Evolutionary conservation across 2,113 vertebrate species (phyloP), one percentile per base, ranked within the genome.

Genomic region (Cettia cetti): DNA sequence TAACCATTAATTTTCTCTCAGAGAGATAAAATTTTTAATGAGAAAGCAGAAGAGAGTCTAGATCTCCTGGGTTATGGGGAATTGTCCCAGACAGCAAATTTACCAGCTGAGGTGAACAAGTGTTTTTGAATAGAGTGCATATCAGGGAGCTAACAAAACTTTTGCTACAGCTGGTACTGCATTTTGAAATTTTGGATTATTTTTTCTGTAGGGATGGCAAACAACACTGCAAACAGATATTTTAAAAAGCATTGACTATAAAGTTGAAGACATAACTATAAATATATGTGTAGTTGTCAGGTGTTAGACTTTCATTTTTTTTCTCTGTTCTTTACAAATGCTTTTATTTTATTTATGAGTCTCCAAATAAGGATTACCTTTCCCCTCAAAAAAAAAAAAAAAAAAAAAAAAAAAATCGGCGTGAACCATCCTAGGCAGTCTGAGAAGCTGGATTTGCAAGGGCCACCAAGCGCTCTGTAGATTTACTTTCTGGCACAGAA

Each of bases 381-480:
- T 13, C 8, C 11, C 6, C 2, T 53, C 3, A 56, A 68, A 60
- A 71, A n/a, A n/a, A n/a, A n/a, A n/a, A n/a, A n/a, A n/a, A n/a
- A n/a, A n/a, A 31, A 47, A 30, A 70, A 56, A 15, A 57, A 23
- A 82, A 50, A 33, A 56, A 26, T 30, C 33, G 60, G 14, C 50
- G 6, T 26, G 10, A 81, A 70, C 17, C 6, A 40, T 5, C 13
- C 9, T 54, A 27, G 31, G 22, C 60, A 78, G 15, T 53, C 22
- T 47, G 17, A 86, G 37, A 77, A 89, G 9, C n/a, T 66, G 64
- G 37, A 70, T 81, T 56, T 91, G 18, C 18, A 82, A 78, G 50
- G 47, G 60, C 6, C 15, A 23, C 37, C 15, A 77, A 44, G 7
- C 0, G 0, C 37, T 69, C 44, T 31, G 22, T n/a, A 61, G 22